Percentiles rank a stretch among this genome's conserved stretches.
Evolutionary conservation across 1,140 invertebrate species (phyloP).

Genomic region (Drosophila sp.): DNA sequence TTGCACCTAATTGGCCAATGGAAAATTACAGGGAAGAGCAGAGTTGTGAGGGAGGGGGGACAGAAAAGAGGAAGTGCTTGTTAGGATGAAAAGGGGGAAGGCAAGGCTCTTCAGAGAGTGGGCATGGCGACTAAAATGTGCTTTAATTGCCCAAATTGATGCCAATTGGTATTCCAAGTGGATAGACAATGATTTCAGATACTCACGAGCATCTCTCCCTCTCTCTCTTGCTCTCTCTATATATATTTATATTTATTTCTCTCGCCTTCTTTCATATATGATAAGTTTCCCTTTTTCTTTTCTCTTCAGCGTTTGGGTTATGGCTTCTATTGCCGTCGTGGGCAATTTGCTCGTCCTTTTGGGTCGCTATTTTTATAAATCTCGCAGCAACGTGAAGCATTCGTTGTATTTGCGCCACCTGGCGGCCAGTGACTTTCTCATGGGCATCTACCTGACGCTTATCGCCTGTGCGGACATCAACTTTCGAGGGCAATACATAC

Average conservation of each 20-base stretch:
- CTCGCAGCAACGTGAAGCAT: conserved; percentile 86
- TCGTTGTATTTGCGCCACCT: conserved; percentile 88
- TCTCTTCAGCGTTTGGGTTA: conserved; percentile 87
- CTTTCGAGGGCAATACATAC: conserved; percentile 87
- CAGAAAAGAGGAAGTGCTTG: background rate
- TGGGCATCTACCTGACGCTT: conserved; percentile 89
- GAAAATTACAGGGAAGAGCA: background rate
- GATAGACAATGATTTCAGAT: conserved; percentile 20
- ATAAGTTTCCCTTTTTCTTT: no score
- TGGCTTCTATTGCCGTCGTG: conserved; percentile 87
- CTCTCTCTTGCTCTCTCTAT: background rate
- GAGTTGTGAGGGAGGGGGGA: background rate
- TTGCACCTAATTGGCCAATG: conserved; percentile 48
- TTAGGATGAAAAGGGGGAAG: background rate
- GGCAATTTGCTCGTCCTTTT: conserved; percentile 88
- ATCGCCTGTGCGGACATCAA: conserved; percentile 87
- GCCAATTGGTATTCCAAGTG: conserved; percentile 45
- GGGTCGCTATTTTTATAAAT: conserved; percentile 86
- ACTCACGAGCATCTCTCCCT: no score
- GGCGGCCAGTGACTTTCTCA: conserved; percentile 88
- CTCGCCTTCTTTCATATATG: no score
- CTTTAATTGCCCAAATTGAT: conserved; percentile 78
- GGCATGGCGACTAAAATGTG: conserved; percentile 50
- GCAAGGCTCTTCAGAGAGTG: background rate
- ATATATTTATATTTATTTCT: no score